Base-by-base conservation (phyloP, 2,797 vertebrate genomes). In the Crocidura indochinensis region DNA sequence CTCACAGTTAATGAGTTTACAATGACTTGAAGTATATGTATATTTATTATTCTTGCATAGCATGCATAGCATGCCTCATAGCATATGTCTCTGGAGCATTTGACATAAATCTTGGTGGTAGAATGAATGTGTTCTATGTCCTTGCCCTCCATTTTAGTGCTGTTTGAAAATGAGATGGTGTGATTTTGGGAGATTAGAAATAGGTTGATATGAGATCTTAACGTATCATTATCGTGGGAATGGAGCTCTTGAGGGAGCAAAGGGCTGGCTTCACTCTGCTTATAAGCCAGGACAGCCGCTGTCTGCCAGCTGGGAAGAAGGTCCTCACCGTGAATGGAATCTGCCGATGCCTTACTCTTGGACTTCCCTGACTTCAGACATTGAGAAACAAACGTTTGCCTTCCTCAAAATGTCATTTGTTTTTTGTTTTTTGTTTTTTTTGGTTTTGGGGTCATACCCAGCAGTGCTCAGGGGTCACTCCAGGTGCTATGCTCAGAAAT, bases 81-180 rank as follows among this genome's bases (percentile, higher is more conserved):
- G 38, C 38, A 2, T 38, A 38, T 38, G 5, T 38, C 38, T 2
- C 78, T 75, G 73, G 53, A 82, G n/a, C 47, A 82, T 84, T 87
- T 89, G 69, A 51, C 69, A 76, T 62, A 90, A 84, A 83, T 31
- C 10, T 88, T 38, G n/a, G 51, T 69, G 51, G 24, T 8, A 19
- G 44, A 73, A 69, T 46, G 26, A 80, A 22, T 6, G 38, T 15
- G 15, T 75, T 85, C 27, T 29, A 60, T 38, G 29, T 9, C 9
- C 64, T 76, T 20, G 22, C 22, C 19, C 22, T 44, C 24, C 11
- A n/a, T 11, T 46, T 20, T 77, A 38, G 31, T 19, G 46, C 6
- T 68, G 62, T 49, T 69, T 76, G 65, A 4, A 53, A 15, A 10
- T 19, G 9, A 31, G 14, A 17, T 44, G 8, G 15, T 24, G 38